These are phyloP conservation scores for Rhynchonycteris naso DNA, from an alignment of 2,797 vertebrate species.

Conservation along the genomic window DNA sequence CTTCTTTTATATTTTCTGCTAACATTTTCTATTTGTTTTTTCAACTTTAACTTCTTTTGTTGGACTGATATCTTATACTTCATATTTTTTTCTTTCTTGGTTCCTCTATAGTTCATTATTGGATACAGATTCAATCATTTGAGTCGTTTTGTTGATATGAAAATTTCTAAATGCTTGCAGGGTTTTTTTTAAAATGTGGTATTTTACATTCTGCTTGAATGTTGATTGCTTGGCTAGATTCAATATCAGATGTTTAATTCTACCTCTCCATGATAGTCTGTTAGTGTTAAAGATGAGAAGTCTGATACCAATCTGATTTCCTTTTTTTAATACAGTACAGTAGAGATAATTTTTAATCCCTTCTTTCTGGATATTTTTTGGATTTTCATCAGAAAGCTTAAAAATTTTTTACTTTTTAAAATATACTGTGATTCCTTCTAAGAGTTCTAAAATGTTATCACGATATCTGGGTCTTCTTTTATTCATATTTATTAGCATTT, in stretches of 20 bases:
- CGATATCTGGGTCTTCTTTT: background rate
- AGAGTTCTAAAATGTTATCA: constrained; percentile 27
- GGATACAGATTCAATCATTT: background rate
- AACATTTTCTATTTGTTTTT: background rate
- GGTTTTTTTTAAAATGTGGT: background rate
- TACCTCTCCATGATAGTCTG: background rate
- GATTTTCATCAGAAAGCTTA: constrained; percentile 10
- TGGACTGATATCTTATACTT: background rate
- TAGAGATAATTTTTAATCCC: background rate
- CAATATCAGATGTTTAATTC: background rate
- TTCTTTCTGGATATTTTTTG: background rate
- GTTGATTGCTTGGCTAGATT: background rate
- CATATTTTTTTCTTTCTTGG: background rate
- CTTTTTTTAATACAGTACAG: background rate
- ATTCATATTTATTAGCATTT: background rate
- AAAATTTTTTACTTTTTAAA: constrained; percentile 7
- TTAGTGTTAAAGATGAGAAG: background rate
- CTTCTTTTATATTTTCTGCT: background rate
- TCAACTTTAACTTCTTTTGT: background rate
- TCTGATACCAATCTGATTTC: background rate
- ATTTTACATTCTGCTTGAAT: background rate
- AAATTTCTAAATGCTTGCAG: background rate
- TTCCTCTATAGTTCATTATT: background rate
- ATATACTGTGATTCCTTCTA: background rate
- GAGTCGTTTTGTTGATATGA: background rate